Evolutionary conservation across 2,888 invertebrate genomes (phyloP).

Genomic region (Lepidochrysops patricia): DNA sequence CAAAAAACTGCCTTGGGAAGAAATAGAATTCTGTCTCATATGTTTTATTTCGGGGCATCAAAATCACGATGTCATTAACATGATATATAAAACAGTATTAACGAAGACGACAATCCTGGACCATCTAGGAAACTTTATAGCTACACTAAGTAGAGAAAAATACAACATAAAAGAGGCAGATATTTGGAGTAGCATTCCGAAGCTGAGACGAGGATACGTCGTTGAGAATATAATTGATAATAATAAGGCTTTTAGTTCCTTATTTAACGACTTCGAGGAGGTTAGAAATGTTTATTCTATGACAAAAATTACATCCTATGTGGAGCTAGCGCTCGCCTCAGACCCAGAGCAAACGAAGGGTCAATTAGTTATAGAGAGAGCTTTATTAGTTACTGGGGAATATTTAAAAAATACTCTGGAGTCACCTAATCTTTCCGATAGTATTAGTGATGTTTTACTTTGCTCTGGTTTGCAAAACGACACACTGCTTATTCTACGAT

Average conservation of each 20-base stretch:
- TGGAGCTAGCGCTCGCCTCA: background rate
- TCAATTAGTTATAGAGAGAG: background rate
- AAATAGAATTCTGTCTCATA: conserved; percentile 7
- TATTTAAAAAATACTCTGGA: conserved; percentile 7
- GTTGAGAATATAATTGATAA: background rate
- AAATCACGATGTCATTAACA: background rate
- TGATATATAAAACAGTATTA: background rate
- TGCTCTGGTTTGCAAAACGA: conserved; percentile 3
- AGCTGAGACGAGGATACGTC: background rate
- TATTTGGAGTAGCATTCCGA: background rate
- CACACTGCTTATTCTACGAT: background rate
- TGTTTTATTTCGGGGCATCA: background rate
- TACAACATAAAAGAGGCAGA: background rate
- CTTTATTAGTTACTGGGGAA: conserved; percentile 5
- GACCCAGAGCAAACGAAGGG: background rate
- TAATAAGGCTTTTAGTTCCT: background rate
- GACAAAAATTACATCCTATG: background rate
- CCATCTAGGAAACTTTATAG: background rate
- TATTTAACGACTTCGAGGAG: background rate
- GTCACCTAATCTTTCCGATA: conserved; percentile 3
- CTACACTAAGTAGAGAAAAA: background rate
- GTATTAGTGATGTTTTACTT: conserved; percentile 1
- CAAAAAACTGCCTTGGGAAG: conserved; percentile 3
- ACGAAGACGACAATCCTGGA: background rate
- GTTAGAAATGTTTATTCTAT: conserved; percentile 2